phyloP scores from a whole-genome alignment of 2,113 vertebrate species.

The Motacilla alba region DNA sequence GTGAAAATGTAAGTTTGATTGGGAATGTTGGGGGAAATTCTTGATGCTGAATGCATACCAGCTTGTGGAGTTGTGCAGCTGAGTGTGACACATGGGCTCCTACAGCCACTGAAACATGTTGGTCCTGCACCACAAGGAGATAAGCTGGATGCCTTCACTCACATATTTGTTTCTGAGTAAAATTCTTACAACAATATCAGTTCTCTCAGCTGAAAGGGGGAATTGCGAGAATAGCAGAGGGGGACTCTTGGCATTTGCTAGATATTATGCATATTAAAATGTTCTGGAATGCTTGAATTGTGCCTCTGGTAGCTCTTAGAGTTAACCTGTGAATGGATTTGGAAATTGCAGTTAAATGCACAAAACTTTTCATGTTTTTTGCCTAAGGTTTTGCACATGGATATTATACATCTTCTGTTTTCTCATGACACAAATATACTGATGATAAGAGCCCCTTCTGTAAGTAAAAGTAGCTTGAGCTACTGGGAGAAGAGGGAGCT shows the following conservation, averaged over 20 bases:
- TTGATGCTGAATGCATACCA: neutral
- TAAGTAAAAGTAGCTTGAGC: neutral
- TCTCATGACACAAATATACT: neutral
- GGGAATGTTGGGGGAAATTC: neutral
- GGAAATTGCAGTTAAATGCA: neutral
- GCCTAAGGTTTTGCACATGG: neutral
- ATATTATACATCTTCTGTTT: neutral
- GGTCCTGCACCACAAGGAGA: neutral
- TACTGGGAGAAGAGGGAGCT: neutral
- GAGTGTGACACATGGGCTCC: neutral
- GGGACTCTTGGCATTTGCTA: conserved; percentile 1
- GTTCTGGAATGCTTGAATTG: neutral
- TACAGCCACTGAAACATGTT: neutral
- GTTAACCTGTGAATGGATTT: conserved; percentile 26
- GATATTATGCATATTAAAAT: neutral
- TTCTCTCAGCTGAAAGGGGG: neutral
- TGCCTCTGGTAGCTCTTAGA: neutral
- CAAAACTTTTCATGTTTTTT: neutral
- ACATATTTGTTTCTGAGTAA: neutral
- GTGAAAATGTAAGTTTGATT: neutral
- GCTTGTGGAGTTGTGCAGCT: neutral
- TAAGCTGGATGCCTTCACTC: neutral
- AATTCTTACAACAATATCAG: neutral
- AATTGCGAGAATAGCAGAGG: conserved; percentile 21
- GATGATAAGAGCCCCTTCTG: neutral